Evolutionary conservation across 2,888 invertebrate genomes (phyloP).

Genomic region (Lasioglossum villosulum): DNA sequence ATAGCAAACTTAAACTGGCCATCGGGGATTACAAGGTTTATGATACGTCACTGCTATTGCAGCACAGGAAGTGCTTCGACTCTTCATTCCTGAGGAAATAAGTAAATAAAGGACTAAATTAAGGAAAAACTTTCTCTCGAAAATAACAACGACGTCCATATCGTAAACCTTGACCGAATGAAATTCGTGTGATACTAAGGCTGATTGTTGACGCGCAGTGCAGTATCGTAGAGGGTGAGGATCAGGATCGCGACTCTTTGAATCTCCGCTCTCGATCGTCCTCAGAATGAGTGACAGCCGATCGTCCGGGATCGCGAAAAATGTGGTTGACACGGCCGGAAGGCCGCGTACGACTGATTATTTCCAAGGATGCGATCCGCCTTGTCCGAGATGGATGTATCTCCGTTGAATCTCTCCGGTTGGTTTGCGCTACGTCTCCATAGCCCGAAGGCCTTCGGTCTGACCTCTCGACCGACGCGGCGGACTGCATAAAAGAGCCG

Average conservation of each 20-base stretch:
- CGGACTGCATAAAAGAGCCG: slow-evolving; percentile 50
- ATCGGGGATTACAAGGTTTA: no score
- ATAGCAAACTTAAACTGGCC: no score
- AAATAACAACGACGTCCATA: no score
- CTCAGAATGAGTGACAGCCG: neutral
- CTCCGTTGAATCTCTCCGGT: slow-evolving; percentile 64
- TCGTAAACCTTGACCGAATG: no score
- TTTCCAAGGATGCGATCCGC: slow-evolving; percentile 69
- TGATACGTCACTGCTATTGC: no score
- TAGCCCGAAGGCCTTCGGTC: slow-evolving; percentile 52
- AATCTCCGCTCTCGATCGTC: slow-evolving; percentile 5
- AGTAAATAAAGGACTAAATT: no score
- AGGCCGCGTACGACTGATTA: slow-evolving; percentile 64
- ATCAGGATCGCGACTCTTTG: neutral
- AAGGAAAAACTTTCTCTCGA: no score
- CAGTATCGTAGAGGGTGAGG: neutral
- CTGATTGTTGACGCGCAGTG: neutral
- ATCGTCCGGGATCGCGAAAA: slow-evolving; percentile 30
- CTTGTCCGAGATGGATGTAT: slow-evolving; percentile 60
- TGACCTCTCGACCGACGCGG: slow-evolving; percentile 65
- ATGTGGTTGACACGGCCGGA: slow-evolving; percentile 58
- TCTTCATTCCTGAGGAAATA: no score
- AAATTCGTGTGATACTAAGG: no score
- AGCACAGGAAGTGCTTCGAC: no score
- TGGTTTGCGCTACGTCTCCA: slow-evolving; percentile 64